These are phyloP conservation scores for Eospalax fontanierii DNA, from an alignment of 2,797 vertebrate genomes.

Conservation along the genomic window DNA sequence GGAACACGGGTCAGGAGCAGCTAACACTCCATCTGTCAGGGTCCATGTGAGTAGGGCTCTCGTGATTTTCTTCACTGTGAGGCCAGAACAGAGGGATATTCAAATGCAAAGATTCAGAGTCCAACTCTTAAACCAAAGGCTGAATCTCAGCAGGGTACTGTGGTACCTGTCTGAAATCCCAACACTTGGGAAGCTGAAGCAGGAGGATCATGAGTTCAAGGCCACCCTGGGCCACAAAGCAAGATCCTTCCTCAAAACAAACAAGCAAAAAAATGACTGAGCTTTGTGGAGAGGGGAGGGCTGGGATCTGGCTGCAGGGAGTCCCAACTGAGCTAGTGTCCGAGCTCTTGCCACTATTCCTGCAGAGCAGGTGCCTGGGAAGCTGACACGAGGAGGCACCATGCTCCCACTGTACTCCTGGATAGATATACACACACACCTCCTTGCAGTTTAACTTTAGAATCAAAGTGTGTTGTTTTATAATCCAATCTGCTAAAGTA, in stretches of 20 bases:
- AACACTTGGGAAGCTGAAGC: background rate
- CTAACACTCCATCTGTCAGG: background rate
- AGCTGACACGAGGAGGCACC: background rate
- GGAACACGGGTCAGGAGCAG: background rate
- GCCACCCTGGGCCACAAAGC: background rate
- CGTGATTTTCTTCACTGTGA: background rate
- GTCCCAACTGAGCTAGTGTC: rapidly evolving
- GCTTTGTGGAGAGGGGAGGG: background rate
- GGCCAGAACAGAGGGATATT: background rate
- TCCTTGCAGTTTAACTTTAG: background rate
- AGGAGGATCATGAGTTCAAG: background rate
- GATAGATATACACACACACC: rapidly evolving
- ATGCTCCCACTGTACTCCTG: background rate
- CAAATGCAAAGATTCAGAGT: background rate
- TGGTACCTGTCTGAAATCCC: background rate
- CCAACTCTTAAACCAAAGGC: background rate
- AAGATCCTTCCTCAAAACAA: background rate
- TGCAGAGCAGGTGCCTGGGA: background rate
- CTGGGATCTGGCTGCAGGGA: background rate
- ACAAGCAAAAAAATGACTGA: background rate
- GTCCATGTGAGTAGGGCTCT: background rate
- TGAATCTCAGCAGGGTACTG: background rate
- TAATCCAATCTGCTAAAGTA: background rate
- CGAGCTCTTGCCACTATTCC: rapidly evolving
- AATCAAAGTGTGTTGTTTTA: background rate